phyloP scores from a whole-genome alignment of 2,797 vertebrate species.

The Muscicapa comitata region DNA sequence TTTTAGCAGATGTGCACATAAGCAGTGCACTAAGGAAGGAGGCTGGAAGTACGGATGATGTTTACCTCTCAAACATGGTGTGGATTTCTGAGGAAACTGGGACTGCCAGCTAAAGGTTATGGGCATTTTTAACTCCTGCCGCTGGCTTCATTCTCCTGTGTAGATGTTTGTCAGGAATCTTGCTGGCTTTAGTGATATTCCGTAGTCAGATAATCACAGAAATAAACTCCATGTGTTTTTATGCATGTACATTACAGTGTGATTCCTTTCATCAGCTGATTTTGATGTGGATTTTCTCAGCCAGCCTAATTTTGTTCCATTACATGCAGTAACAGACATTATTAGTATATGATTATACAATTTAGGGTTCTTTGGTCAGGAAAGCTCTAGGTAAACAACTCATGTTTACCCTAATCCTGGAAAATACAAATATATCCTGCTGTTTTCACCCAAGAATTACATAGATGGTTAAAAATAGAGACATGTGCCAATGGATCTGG shows the following conservation, averaged over 20 bases:
- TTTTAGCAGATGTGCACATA: background rate
- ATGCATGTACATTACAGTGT: background rate
- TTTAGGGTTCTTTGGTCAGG: background rate
- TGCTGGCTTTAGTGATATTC: background rate
- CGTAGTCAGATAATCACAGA: background rate
- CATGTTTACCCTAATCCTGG: background rate
- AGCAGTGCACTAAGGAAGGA: background rate
- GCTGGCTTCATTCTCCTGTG: background rate
- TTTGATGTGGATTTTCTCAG: background rate
- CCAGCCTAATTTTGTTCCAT: background rate
- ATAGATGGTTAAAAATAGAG: background rate
- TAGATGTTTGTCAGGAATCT: background rate
- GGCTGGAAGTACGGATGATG: background rate
- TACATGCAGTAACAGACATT: background rate
- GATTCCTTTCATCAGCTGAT: background rate
- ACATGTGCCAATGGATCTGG: background rate
- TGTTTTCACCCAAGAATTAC: background rate
- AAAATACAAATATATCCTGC: background rate
- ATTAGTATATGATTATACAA: background rate
- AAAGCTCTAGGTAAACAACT: background rate
- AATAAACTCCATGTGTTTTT: background rate
- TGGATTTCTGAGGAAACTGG: slow-evolving; percentile 14
- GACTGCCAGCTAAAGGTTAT: slow-evolving; percentile 42
- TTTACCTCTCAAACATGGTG: background rate
- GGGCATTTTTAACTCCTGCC: slow-evolving; percentile 23